Evolutionary conservation across 37 sponge, comb jelly and placozoan genomes (phyloP), one percentile per base, ranked within the genome.

Genomic region (Diacarnus erythraeanus): DNA sequence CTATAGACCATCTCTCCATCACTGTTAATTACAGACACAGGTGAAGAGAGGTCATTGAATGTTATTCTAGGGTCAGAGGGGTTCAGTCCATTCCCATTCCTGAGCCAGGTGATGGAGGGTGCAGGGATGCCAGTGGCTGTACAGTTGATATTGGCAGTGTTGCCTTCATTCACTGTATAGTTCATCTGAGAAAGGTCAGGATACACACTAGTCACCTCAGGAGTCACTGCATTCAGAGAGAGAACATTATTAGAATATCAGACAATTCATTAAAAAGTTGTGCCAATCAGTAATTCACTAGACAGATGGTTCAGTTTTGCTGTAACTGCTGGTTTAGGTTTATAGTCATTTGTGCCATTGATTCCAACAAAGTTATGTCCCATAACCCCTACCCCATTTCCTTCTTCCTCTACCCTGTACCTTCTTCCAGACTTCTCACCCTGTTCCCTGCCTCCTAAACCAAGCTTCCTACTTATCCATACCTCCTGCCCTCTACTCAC

Each of bases 61-160:
- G 54, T 72, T 15, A 76, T 63, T 39, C 77, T 38, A 36, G 77
- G 8, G 23, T 61, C 42, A 60, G 38, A 27, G 10, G 31, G 3
- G 38, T 43, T 72, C 47, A 76, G 27, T 34, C 10, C 42, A 4
- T 37, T 34, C 36, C 61, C 77, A 59, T 51, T 51, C 42, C 77
- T 73, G 63, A 74, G 78, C 86, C 87, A 91, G 15, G 38, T 64
- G 57, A 91, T 86, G 58, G 20, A 35, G 15, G 92, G 92, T 35
- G 81, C 64, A 38, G 92, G 92, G 60, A 80, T 80, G 75, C 88
- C 92, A 71, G 66, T 80, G 47, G 82, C 88, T 20, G 22, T 77
- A 43, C 92, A 92, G 54, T 57, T 25, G 22, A 86, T 64, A 17
- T 63, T 79, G 9, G 77, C 80, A 30, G 81, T 61, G 42, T 68